Conservation (phyloP, 2,888 invertebrate genomes). For the Morinoia aosen region DNA sequence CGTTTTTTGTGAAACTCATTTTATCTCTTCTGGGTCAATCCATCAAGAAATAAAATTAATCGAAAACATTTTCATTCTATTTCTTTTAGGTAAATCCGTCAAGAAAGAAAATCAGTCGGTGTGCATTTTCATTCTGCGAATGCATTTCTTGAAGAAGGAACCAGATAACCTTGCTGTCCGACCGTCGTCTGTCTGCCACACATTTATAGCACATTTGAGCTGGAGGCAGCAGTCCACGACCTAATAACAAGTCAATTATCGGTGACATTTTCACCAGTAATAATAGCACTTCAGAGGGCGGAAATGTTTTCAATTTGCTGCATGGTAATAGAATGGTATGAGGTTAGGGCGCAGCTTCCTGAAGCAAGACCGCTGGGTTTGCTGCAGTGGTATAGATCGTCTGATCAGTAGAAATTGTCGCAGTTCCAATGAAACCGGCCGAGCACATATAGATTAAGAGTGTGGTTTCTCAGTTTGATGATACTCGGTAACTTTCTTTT, state of each 20-base stretch:
- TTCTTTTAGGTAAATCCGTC: not conserved
- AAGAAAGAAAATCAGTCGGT: not conserved
- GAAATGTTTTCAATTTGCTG: constrained; percentile 13
- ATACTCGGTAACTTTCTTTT: too few relatives aligned
- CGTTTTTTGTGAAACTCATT: too few relatives aligned
- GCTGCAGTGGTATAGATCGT: not conserved
- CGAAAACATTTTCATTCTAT: not conserved
- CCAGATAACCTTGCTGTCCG: not conserved
- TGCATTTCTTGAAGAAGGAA: too few relatives aligned
- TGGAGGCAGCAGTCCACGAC: not conserved
- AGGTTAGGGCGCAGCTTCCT: not conserved
- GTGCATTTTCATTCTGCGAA: too few relatives aligned
- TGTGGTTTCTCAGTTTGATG: not conserved
- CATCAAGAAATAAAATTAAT: not conserved
- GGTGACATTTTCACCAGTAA: not conserved
- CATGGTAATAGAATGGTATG: not conserved
- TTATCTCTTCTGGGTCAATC: too few relatives aligned
- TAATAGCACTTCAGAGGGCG: not conserved
- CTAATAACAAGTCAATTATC: not conserved
- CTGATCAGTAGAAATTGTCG: not conserved
- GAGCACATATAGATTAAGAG: not conserved
- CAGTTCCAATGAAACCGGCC: not conserved
- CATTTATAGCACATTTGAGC: not conserved
- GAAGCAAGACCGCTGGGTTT: not conserved
- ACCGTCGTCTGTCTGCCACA: not conserved